Conservation (phyloP, 1,140 invertebrate genomes). For the Heliconius himera region DNA sequence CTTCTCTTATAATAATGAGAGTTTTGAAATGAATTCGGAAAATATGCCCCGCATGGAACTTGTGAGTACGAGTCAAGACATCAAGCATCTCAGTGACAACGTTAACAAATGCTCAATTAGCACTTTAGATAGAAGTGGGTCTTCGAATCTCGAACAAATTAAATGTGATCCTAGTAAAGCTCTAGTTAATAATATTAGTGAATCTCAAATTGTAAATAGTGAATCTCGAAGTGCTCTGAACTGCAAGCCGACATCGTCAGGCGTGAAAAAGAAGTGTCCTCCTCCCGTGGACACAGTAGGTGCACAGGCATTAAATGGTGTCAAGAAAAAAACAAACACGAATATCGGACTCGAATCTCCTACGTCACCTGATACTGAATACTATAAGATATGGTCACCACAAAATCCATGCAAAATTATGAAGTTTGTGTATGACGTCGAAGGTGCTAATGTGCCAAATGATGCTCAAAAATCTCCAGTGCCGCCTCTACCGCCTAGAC, state of each 20-base stretch:
- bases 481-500: conserved; percentile 76
- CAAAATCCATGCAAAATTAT: conserved; percentile 82
- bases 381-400: conserved; percentile 84
- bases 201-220: conserved; percentile 76
- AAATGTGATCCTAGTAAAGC: conserved; percentile 79
- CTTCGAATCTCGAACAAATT: conserved; percentile 65
- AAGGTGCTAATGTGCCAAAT: conserved; percentile 78
- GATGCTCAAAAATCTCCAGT: conserved; percentile 76
- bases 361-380: conserved; percentile 82
- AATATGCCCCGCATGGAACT: conserved; percentile 64
- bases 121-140: conserved; percentile 74
- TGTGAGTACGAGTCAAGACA: conserved; percentile 71
- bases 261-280: conserved; percentile 80
- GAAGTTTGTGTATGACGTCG: conserved; percentile 81
- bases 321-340: conserved; percentile 77
- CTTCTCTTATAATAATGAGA: conserved; percentile 76
- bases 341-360: conserved; percentile 79
- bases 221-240: conserved; percentile 70
- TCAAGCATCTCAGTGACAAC: conserved; percentile 77
- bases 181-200: conserved; percentile 73
- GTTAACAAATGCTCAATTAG: conserved; percentile 82
- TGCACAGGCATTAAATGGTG: conserved; percentile 67
- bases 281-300: conserved; percentile 77
- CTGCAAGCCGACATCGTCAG: conserved; percentile 70
- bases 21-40: conserved; percentile 77